Evolutionary conservation across 2,888 invertebrate genomes (phyloP), one percentile per base, ranked within the genome.

Genomic region (Phorcus lineatus): DNA sequence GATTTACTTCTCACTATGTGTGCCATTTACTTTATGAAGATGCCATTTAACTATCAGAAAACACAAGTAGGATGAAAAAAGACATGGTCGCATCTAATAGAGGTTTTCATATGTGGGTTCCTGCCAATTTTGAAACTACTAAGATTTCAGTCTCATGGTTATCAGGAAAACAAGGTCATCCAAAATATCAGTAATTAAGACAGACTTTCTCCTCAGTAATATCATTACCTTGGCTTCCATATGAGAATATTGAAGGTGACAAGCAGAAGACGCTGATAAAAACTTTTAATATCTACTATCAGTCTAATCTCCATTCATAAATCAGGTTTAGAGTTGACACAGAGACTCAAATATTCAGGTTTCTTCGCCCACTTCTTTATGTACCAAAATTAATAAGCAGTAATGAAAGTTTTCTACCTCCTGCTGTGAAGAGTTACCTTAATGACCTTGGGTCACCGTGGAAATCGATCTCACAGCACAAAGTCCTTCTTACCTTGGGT

Each of bases 231-330:
- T 31, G 62, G 70, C 40, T 70, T 70, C 70, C 19, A 36, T 70
- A 70, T 70, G 31, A 40, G 40, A 36, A 70, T 70, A 70, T 70
- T 36, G 40, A 70, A 70, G 36, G 28, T 70, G 70, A 70, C 70
- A 70, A 70, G 70, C 31, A n/a, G 17, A 16, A 70, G 28, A 6
- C 70, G 1, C 31, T 28, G 70, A 36, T 70, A 70, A 31, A 36
- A 70, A 24, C 36, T 19, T 36, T 36, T 70, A 70, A 70, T 70
- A 19, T 70, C 70, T 31, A 19, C 13, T 70, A 70, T 36, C 36
- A 70, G 70, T 6, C 19, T 70, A 70, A 70, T 70, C 70, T 70
- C 70, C 70, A 70, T 70, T 54, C 54, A 76, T 76, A 40, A 76
- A 76, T 76, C 55, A 55, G 54, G 22, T 57, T 76, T 76, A 22